Base-by-base conservation (phyloP, 1,140 invertebrate genomes). In the Babylonia areolata region DNA sequence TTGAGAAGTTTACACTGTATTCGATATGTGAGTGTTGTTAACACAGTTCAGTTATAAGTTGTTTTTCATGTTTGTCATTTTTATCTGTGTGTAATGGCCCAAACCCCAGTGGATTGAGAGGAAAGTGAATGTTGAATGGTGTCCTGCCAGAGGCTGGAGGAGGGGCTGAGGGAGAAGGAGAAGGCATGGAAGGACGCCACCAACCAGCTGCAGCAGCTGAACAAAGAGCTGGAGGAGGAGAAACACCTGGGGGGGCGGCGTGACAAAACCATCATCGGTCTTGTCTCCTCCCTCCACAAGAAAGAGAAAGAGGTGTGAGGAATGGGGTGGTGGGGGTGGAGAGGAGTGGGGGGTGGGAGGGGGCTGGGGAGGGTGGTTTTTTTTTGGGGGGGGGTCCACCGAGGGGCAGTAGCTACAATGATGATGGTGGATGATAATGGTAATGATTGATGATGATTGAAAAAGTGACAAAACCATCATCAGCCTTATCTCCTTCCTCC, bases 201-300 rank as follows among this genome's bases (percentile, higher is more conserved):
- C 17, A 87, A 80, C 17, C 85, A 89, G 46, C 42, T 87, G 28
- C 85, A 86, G 73, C 64, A 90, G 46, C 28, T 80, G 17, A 77
- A 82, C 64, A 73, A 64, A 58, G 84, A 87, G 73, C 37, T 87
- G 64, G 82, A 87, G 80, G 69, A 86, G 54, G 84, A 87, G 69
- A 81, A 83, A 71, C 87, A 87, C 78, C 89, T 87, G n/a, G 54
- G 84, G 1, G 71, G 46, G 1, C 86, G 87, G 33, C 75, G 88
- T 37, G 88, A 91, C 81, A 88, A 88, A 51, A 90, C 87, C 17
- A 88, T 92, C 33, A 85, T 90, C 51, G 91, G 91, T 1, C 85
- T 92, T 33, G 87, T 89, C 17, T 39, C 80, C 20, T 79, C 86
- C 0, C 39, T 91, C 1, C 83, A 86, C n/a, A 85, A 86, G 31